Percentiles rank a stretch among this genome's conserved stretches.
These are phyloP conservation scores for Agrochola litura DNA, from an alignment of 2,888 invertebrate species.

Conservation along the genomic window DNA sequence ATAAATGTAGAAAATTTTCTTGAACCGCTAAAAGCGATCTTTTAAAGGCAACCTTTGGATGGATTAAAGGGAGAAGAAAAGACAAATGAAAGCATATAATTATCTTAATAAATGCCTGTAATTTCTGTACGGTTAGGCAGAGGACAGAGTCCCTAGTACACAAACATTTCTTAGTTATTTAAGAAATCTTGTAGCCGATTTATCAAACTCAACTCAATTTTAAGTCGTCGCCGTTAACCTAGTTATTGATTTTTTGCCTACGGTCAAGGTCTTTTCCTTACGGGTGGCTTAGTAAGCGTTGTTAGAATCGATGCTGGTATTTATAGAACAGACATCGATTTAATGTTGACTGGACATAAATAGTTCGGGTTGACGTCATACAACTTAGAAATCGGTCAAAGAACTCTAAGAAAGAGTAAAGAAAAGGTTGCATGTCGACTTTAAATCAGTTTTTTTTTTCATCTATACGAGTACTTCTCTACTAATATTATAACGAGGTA, in stretches of 20 bases:
- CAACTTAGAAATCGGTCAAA: slow-evolving; percentile 4
- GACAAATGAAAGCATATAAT: no score
- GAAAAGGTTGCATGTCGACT: neutral
- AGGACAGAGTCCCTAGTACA: neutral
- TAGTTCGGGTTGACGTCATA: slow-evolving; percentile 14
- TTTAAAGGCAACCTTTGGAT: no score
- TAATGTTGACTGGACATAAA: slow-evolving; percentile 1
- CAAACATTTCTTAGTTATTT: neutral
- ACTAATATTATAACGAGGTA: no score
- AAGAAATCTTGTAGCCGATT: neutral
- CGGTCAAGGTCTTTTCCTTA: neutral
- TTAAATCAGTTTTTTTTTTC: neutral
- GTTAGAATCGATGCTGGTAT: neutral
- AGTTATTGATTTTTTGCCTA: slow-evolving; percentile 1
- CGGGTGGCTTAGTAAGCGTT: neutral
- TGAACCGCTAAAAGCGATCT: no score
- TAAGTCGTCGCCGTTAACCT: no score
- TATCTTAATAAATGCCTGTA: neutral
- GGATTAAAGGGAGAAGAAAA: no score
- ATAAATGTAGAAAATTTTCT: no score
- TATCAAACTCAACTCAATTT: neutral
- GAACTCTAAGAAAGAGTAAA: neutral
- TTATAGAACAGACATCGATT: slow-evolving; percentile 18
- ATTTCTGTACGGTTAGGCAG: neutral
- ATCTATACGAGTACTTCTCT: no score